Base-by-base conservation (phyloP, 2,888 invertebrate species). In the Bombylius major region DNA sequence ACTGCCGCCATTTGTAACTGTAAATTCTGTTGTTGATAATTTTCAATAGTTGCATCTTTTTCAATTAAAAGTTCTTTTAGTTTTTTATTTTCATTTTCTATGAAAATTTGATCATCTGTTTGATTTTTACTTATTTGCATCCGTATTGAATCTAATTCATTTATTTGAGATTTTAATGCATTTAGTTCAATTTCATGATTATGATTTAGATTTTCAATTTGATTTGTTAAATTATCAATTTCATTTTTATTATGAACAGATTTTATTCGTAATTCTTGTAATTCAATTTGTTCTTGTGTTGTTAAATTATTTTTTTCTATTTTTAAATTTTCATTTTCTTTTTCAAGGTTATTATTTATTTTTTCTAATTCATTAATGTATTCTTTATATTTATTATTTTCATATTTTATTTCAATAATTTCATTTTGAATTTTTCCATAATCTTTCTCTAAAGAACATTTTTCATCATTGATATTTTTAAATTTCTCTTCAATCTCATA, bases 361-460 rank as follows among this genome's bases (percentile, higher is more conserved):
- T 69, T 69, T 44, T 74, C 71, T 34, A 70, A 57, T 5, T 68
- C 65, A 32, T 65, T 65, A 1, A 68, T 50, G 33, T 66, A 66
- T 34, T 73, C 71, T 33, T 68, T 68, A 1, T 72, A 57, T 1
- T 67, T 64, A 1, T 66, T 62, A 55, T 81, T 74, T 65, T 82
- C 81, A 57, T 77, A 74, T 59, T 77, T 75, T 31, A 81, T 69
- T 56, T 79, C 77, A 61, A 73, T 74, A 62, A 82, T 79, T 66
- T 82, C 81, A 61, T 75, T 75, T 58, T 78, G 76, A 3, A 79
- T 73, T 62, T 80, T 79, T 60, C 82, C 78, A 32, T 87, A 67
- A 60, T 85, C 76, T 65, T 82, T 82, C 58, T 79, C 78, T 5
- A 84, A 57, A 11, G 63, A 60, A 58, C 72, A 65, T 59, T 69